phyloP scores from a whole-genome alignment of 2,888 invertebrate species.

The Spodoptera picta region DNA sequence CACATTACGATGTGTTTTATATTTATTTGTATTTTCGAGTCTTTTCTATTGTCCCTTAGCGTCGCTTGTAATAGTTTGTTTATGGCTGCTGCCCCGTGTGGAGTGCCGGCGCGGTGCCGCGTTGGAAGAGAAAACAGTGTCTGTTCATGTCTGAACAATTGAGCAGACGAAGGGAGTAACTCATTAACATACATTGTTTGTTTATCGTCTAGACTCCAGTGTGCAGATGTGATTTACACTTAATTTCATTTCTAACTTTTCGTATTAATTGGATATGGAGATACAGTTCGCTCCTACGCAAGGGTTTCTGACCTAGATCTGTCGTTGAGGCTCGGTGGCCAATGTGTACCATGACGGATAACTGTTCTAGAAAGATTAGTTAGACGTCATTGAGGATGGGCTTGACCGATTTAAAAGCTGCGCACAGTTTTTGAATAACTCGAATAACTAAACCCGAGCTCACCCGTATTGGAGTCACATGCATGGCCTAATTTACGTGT shows the following conservation, averaged over 20 bases:
- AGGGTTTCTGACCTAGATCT: slow-evolving; percentile 16
- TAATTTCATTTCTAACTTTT: slow-evolving; percentile 32
- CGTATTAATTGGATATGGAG: slow-evolving; percentile 14
- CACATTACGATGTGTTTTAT: slow-evolving; percentile 31
- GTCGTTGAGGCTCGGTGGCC: background rate
- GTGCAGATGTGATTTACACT: slow-evolving; percentile 23
- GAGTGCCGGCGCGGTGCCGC: slow-evolving; percentile 3
- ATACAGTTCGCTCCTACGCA: slow-evolving; percentile 9
- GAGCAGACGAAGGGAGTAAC: slow-evolving; percentile 20
- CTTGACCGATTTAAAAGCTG: background rate
- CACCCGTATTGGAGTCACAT: slow-evolving; percentile 6
- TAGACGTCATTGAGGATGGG: slow-evolving; percentile 8
- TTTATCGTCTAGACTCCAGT: slow-evolving; percentile 47
- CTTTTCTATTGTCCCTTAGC: slow-evolving; percentile 16
- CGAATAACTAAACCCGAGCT: background rate
- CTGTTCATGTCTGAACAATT: slow-evolving; percentile 16
- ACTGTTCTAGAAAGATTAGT: slow-evolving; percentile 9
- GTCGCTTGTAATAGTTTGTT: slow-evolving; percentile 13
- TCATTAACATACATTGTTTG: slow-evolving; percentile 51
- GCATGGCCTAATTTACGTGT: slow-evolving; percentile 9
- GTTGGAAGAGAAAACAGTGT: slow-evolving; percentile 37
- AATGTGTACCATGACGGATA: slow-evolving; percentile 4
- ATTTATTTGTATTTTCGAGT: slow-evolving; percentile 24
- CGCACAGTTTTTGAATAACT: background rate
- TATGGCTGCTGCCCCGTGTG: slow-evolving; percentile 18